Base-by-base conservation (phyloP, 2,888 invertebrate species). In the Synanthedon tipuliformis region DNA sequence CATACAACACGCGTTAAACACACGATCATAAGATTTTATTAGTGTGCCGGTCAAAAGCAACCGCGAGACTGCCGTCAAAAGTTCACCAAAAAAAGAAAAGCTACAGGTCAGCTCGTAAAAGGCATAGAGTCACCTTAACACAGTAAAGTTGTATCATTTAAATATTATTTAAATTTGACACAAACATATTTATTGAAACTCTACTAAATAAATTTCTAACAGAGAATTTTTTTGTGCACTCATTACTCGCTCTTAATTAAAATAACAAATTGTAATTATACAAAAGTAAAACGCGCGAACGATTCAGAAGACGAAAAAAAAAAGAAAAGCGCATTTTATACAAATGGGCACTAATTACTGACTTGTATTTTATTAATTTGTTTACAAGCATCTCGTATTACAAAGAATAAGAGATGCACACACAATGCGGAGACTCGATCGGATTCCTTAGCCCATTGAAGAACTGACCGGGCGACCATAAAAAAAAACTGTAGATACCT, bases 21-120 rank as follows among this genome's bases (percentile, higher is more conserved):
- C 78, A 86, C 86, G 81, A 83, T 82, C 83, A 85, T 87, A 87
- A 87, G 82, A 82, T 87, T 87, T 87, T 87, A 87, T 87, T 87
- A 84, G 87, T 83, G 81, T 78, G 72, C 73, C 77, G 80, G 87
- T 82, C 84, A 83, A 86, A 84, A 82, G 83, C 84, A 80, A 81
- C 82, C 84, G 83, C 83, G 77, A 70, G 78, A 76, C 76, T 81
- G 76, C 77, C 82, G 76, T 80, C 81, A 78, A 79, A 79, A 84
- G 83, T 84, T 82, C 86, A 84, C 79, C 75, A 66, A 80, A 79
- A 78, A 78, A 81, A 72, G 62, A 76, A 78, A 34, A 34, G 7
- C 34, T 34, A 34, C 84, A 80, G 84, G 83, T 83, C 84, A 86
- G 78, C 78, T 81, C 81, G 74, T 81, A 84, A 84, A 84, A 85